Percentiles rank a stretch among this genome's conserved stretches.
These are phyloP conservation scores for Drosophila nasuta DNA, from an alignment of 1,140 invertebrate species.

Conservation along the genomic window DNA sequence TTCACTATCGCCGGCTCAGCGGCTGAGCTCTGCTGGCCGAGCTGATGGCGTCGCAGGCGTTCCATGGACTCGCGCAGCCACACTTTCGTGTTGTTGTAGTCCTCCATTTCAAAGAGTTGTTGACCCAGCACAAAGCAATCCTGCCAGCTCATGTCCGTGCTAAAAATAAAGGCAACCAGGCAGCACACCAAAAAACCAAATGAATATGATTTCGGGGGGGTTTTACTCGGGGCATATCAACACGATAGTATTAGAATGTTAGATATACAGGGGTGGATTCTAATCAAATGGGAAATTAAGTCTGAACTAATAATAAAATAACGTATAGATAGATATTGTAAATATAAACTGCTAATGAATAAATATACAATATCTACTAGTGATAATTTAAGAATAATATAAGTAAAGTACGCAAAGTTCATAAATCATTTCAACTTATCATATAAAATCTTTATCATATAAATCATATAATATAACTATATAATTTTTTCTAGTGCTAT, in stretches of 20 bases:
- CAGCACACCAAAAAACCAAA: slow-evolving; percentile 41
- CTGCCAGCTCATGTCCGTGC: slow-evolving; percentile 89
- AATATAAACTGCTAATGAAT: too few relatives aligned
- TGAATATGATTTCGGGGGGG: slow-evolving; percentile 46
- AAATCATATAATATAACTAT: too few relatives aligned
- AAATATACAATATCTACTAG: too few relatives aligned
- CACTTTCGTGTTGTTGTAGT: slow-evolving; percentile 96
- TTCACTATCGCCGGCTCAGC: slow-evolving; percentile 88
- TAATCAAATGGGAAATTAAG: background rate
- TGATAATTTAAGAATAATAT: too few relatives aligned
- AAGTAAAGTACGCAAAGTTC: too few relatives aligned
- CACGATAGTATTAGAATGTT: slow-evolving; percentile 6
- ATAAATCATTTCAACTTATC: too few relatives aligned
- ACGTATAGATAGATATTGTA: too few relatives aligned
- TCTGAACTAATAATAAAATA: background rate
- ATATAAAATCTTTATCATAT: too few relatives aligned
- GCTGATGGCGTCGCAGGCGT: slow-evolving; percentile 84
- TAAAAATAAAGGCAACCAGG: slow-evolving; percentile 61
- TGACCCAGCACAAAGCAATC: slow-evolving; percentile 98
- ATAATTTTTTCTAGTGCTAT: too few relatives aligned
- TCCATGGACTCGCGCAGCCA: slow-evolving; percentile 97
- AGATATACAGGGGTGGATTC: background rate
- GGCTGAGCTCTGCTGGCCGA: slow-evolving; percentile 85
- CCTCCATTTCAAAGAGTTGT: slow-evolving; percentile 95
- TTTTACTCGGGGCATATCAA: slow-evolving; percentile 3